These are phyloP conservation scores for Procambarus clarkii DNA, from an alignment of 1,140 invertebrate species.

Conservation along the genomic window DNA sequence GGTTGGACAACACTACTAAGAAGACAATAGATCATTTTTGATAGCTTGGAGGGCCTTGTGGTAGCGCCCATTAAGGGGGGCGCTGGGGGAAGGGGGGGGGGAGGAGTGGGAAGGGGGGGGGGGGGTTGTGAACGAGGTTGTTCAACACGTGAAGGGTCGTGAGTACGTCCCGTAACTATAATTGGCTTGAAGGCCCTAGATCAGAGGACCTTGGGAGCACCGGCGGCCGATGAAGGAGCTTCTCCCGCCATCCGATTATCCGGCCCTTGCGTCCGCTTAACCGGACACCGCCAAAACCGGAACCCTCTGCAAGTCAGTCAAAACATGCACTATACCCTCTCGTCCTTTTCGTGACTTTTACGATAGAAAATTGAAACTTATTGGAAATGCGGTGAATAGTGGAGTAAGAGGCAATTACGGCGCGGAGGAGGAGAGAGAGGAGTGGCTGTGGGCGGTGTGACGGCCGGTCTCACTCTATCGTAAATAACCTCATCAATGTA, in stretches of 20 bases:
- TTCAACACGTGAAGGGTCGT: not conserved
- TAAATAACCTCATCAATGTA: conserved; percentile 44
- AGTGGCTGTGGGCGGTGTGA: not conserved
- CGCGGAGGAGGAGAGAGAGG: not conserved
- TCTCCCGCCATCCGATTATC: no score
- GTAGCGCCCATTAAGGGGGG: not conserved
- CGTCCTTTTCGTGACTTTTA: not conserved
- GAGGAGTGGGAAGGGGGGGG: no score
- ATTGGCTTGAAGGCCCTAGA: not conserved
- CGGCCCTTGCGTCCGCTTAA: not conserved
- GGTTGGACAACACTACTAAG: not conserved
- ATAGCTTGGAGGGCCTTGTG: not conserved
- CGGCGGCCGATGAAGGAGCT: not conserved
- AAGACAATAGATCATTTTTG: not conserved
- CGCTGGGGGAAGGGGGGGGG: not conserved
- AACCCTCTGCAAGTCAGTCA: not conserved
- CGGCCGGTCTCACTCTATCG: conserved; percentile 19
- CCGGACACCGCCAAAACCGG: not conserved
- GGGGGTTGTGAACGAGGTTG: not conserved
- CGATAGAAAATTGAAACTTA: not conserved
- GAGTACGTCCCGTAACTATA: not conserved
- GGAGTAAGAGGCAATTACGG: not conserved
- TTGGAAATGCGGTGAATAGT: not conserved
- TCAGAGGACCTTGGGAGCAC: not conserved
- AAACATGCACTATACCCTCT: not conserved